Conservation (phyloP, 2,888 invertebrate species). For the Tipula confusa region DNA sequence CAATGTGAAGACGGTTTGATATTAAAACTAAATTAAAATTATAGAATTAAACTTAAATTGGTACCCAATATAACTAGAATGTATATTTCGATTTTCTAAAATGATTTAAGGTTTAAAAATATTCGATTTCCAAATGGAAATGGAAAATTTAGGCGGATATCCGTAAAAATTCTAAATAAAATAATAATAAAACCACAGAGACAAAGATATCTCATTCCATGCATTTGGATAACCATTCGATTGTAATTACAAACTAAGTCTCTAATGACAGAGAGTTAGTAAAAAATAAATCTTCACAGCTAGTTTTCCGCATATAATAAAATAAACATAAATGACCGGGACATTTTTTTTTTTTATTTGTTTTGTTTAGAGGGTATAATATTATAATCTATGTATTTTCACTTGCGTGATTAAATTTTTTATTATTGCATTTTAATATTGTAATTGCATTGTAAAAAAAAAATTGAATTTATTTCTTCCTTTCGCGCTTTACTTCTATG, state of each 20-base stretch:
- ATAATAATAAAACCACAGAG: neutral
- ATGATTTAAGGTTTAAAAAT: neutral
- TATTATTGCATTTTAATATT: conserved; percentile 20
- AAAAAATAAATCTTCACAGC: neutral
- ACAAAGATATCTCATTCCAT: neutral
- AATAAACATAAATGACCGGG: neutral
- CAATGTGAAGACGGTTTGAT: no score
- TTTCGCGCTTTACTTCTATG: neutral
- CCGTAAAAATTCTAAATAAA: neutral
- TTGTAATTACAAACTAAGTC: neutral
- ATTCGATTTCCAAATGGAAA: neutral
- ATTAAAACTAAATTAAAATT: no score
- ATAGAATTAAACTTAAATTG: no score
- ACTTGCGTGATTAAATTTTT: neutral
- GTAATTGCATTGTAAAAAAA: neutral
- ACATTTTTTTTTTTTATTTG: neutral
- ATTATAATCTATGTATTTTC: neutral
- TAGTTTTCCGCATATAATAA: neutral
- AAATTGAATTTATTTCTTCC: neutral
- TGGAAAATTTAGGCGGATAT: neutral
- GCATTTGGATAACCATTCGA: neutral
- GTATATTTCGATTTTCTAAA: neutral
- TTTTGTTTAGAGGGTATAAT: neutral
- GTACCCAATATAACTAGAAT: no score
- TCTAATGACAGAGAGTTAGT: neutral